Conservation (phyloP, 2,797 vertebrate species). For the Schizopygopsis malacanthus region DNA sequence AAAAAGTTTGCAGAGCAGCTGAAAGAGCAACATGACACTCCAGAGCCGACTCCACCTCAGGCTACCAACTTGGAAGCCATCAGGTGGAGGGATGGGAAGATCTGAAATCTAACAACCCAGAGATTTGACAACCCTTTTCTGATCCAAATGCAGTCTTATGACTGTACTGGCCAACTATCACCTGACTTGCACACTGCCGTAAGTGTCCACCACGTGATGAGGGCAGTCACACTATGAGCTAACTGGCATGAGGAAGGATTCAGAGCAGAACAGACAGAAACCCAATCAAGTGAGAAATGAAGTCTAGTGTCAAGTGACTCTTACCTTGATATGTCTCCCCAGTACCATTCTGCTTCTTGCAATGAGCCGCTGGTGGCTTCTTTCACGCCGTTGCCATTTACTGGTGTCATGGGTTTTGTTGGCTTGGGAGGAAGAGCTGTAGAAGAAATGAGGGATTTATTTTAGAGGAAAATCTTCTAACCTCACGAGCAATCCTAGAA, state of each 20-base stretch:
- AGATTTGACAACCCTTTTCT: background rate
- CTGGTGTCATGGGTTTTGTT: conserved; percentile 85
- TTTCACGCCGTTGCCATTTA: conserved; percentile 81
- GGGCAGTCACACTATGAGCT: background rate
- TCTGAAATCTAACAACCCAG: conserved; percentile 7
- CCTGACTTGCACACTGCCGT: conserved; percentile 8
- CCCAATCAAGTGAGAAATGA: background rate
- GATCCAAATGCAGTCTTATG: conserved; percentile 27
- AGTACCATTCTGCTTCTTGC: conserved; percentile 98
- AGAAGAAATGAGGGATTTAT: conserved; percentile 57
- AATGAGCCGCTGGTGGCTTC: conserved; percentile 82
- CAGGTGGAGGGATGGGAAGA: conserved; percentile 6
- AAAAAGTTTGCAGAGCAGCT: conserved; percentile 13
- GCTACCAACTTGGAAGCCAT: conserved; percentile 2
- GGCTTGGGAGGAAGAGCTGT: conserved; percentile 96
- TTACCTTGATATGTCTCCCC: conserved; percentile 98
- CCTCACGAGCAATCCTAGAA: conserved; percentile 1
- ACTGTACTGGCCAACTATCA: conserved; percentile 32
- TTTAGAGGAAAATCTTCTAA: conserved; percentile 5
- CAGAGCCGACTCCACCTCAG: conserved; percentile 33
- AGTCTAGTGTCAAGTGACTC: background rate
- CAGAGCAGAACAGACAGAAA: conserved; percentile 2
- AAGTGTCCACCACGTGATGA: background rate
- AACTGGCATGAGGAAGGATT: background rate
- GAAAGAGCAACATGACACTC: conserved; percentile 39